Percentiles rank a stretch among this genome's conserved stretches.
Conservation (phyloP, 2,797 vertebrate species). For the Sparus aurata region DNA sequence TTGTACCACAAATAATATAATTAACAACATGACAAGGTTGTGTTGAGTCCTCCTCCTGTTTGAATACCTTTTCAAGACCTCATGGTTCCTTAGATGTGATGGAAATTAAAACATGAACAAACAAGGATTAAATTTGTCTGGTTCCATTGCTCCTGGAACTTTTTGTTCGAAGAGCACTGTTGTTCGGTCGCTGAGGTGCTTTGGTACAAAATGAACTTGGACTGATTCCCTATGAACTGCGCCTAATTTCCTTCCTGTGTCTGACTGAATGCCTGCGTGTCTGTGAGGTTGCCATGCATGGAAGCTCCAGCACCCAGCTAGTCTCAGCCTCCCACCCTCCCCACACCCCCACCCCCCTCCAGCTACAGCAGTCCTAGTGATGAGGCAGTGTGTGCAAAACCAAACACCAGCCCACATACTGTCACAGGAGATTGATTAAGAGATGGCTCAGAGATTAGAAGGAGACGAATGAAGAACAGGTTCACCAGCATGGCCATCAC, state of each 20-base stretch:
- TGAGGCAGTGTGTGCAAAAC: conserved; percentile 25
- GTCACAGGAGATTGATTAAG: conserved; percentile 54
- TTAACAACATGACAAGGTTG: background rate
- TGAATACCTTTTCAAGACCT: background rate
- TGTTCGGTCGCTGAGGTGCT: background rate
- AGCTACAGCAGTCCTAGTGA: conserved; percentile 9
- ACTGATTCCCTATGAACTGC: conserved; percentile 23
- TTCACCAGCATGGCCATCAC: conserved; percentile 35
- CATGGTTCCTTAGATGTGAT: background rate
- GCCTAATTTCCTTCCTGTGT: conserved; percentile 43
- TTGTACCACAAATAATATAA: background rate
- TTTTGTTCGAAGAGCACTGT: background rate
- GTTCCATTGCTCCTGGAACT: background rate
- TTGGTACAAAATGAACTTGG: conserved; percentile 20
- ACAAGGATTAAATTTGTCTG: background rate
- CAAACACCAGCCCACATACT: conserved; percentile 40
- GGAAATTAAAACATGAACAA: background rate
- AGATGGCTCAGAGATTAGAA: conserved; percentile 51
- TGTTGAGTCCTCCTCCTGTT: background rate
- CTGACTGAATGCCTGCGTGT: conserved; percentile 26
- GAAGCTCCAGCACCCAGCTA: conserved; percentile 27
- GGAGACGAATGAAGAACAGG: conserved; percentile 47
- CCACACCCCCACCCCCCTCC: background rate
- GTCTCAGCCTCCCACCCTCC: conserved; percentile 19
- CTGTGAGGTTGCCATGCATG: conserved; percentile 31